Base-by-base conservation (phyloP, 1,140 invertebrate species). In the Zelostemma sp. region DNA sequence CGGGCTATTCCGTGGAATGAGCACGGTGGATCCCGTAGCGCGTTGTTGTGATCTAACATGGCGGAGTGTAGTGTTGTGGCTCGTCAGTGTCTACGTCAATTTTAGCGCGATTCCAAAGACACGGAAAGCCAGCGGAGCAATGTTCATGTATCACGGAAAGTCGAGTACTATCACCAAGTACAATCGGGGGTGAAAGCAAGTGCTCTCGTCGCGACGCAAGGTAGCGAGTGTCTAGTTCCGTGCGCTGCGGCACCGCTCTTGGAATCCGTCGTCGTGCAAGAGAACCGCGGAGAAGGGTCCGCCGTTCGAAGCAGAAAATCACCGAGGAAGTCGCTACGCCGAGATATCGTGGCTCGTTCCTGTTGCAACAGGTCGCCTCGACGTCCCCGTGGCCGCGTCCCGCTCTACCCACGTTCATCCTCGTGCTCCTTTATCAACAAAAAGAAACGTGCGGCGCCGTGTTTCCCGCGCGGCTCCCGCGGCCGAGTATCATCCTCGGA, bases 31-130 rank as follows among this genome's bases (percentile, higher is more conserved):
- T 83, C 84, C 84, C 84, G 84, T 84, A 73, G 84, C 78, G 82
- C 82, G 81, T 84, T 84, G 82, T 83, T 83, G 79, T 83, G 78
- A 84, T 84, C 81, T 83, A 85, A 84, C 77, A 85, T 85, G 84
- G 84, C 83, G 83, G 80, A 84, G 73, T 80, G 81, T 85, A 83
- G 82, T 85, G 83, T 85, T 85, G 81, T 85, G 80, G 80, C 78
- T 79, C 75, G 64, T 73, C 51, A 72, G 72, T 83, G 81, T 79
- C 82, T 82, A 83, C 76, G 82, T 84, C 79, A 84, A 80, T 83
- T 79, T 77, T 80, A 77, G 70, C 72, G 79, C 76, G 79, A 78
- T 71, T 69, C 64, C 55, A 72, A 70, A 67, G 53, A 61, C 66
- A 45, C 47, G 59, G 54, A 56, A 74, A 57, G 58, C 49, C 55